A percentile compares a stretch with the other conserved stretches of the same genome.
phyloP scores from a whole-genome alignment of 1,140 invertebrate genomes.

The Aleiodes sp. region DNA sequence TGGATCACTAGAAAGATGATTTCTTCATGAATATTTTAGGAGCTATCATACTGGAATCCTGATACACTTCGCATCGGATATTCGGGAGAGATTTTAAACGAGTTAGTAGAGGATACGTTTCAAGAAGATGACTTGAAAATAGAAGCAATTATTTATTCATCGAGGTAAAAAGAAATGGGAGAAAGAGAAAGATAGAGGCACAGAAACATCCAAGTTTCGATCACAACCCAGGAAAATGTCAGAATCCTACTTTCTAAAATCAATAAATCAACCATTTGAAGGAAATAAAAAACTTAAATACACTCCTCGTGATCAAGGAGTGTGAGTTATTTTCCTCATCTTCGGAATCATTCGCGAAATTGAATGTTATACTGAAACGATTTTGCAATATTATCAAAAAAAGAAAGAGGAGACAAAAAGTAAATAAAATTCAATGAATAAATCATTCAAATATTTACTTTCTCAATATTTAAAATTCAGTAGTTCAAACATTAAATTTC shows the following conservation, averaged over 20 bases:
- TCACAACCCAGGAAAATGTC: not conserved
- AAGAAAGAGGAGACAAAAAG: too few relatives aligned
- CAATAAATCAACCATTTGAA: too few relatives aligned
- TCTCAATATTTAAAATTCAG: too few relatives aligned
- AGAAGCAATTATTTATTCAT: slow-evolving; percentile 48
- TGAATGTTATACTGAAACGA: too few relatives aligned
- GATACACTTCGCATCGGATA: slow-evolving; percentile 45
- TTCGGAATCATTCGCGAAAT: too few relatives aligned
- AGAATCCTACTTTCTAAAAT: too few relatives aligned
- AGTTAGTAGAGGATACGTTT: slow-evolving; percentile 51
- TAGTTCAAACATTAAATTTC: not conserved
- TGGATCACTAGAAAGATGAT: slow-evolving; percentile 46
- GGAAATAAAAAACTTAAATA: too few relatives aligned
- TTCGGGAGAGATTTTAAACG: slow-evolving; percentile 48
- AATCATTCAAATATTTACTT: too few relatives aligned
- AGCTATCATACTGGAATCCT: slow-evolving; percentile 31
- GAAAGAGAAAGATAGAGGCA: not conserved
- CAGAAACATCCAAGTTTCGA: not conserved
- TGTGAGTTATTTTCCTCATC: too few relatives aligned
- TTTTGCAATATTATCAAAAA: too few relatives aligned
- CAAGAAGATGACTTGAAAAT: slow-evolving; percentile 51
- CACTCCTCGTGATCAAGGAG: too few relatives aligned
- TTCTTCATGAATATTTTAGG: slow-evolving; percentile 47
- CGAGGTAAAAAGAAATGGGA: not conserved
- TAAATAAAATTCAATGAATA: too few relatives aligned